Conservation (phyloP, 2,888 invertebrate genomes). For the Penaeus monodon region DNA sequence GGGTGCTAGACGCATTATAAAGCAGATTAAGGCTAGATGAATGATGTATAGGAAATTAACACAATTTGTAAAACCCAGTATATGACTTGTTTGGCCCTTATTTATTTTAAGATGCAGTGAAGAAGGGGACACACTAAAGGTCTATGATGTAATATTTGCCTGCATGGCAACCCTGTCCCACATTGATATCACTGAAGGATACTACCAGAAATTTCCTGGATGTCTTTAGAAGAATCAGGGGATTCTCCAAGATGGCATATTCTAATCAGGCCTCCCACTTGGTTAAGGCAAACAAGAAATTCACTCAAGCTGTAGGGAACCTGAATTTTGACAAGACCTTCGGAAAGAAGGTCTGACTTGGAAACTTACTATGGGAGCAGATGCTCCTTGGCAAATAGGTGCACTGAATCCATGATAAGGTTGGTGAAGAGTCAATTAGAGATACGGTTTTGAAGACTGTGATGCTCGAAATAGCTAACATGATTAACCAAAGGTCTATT, state of each 20-base stretch:
- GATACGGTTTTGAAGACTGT: no score
- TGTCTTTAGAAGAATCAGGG: conserved; percentile 9
- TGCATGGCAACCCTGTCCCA: no score
- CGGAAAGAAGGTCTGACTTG: neutral
- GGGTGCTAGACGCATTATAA: conserved; percentile 21
- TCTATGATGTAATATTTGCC: no score
- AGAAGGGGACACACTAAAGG: no score
- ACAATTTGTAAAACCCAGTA: conserved; percentile 1
- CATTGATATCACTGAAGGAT: neutral
- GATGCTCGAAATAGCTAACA: no score
- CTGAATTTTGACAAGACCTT: neutral
- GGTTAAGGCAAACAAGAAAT: neutral
- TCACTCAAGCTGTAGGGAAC: neutral
- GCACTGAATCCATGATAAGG: no score
- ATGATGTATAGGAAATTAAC: conserved; percentile 13
- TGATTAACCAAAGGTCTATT: no score
- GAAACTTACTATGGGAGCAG: neutral
- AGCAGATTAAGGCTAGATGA: neutral
- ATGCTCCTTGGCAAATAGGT: no score
- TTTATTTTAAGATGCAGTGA: no score
- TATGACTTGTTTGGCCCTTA: neutral
- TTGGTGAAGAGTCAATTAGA: no score
- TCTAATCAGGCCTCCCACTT: neutral
- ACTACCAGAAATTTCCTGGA: neutral
- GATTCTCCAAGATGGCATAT: neutral